Evolutionary conservation across 2,797 vertebrate species (phyloP).

Genomic region (Acestrorhynchus altus): DNA sequence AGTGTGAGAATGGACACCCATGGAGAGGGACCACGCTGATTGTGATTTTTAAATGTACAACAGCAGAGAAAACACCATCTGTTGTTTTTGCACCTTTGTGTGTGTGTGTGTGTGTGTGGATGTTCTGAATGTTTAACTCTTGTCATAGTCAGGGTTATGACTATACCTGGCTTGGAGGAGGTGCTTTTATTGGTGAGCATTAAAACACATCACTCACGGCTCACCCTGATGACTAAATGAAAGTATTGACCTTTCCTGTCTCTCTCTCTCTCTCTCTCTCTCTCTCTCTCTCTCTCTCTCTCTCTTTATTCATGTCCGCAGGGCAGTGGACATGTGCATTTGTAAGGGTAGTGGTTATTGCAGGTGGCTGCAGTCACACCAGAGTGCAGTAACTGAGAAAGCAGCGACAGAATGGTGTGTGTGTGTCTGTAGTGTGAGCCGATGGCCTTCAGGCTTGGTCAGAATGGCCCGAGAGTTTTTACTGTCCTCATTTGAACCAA

Average conservation of each 20-base stretch:
- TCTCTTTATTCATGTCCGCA: slow-evolving; percentile 1
- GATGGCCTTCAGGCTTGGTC: slow-evolving; percentile 26
- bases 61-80: slow-evolving; percentile 58
- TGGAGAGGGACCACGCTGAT: slow-evolving; percentile 10
- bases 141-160: slow-evolving; percentile 31
- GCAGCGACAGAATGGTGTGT: slow-evolving; percentile 18
- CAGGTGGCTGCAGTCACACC: slow-evolving; percentile 1
- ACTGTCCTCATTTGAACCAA: slow-evolving; percentile 25
- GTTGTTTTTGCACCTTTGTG: slow-evolving; percentile 52
- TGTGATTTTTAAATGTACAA: slow-evolving; percentile 50
- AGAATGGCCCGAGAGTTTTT: background rate
- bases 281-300: background rate
- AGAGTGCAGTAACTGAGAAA: background rate
- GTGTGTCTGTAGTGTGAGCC: slow-evolving; percentile 30
- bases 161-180: background rate
- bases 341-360: slow-evolving; percentile 32
- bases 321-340: slow-evolving; percentile 1
- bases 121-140: slow-evolving; percentile 30
- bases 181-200: slow-evolving; percentile 40
- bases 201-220: slow-evolving; percentile 42
- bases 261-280: background rate
- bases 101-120: slow-evolving; percentile 5
- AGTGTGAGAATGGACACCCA: slow-evolving; percentile 4
- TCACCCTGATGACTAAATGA: slow-evolving; percentile 45
- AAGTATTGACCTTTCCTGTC: slow-evolving; percentile 49